A percentile compares a stretch with the other conserved stretches of the same genome.
phyloP scores from a whole-genome alignment of 2,888 invertebrate species.

The Bugula neritina region DNA sequence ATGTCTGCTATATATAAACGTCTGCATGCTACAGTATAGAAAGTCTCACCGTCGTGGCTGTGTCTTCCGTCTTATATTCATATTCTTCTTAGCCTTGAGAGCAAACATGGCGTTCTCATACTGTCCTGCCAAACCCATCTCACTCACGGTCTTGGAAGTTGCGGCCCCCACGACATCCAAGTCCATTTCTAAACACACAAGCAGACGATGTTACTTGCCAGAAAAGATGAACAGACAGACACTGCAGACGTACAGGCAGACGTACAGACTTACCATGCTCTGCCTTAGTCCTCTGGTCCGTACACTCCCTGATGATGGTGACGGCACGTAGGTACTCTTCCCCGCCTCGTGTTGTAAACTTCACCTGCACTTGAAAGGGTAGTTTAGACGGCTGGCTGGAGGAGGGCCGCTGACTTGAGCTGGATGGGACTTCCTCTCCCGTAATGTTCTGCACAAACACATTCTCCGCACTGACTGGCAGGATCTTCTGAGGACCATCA shows the following conservation, averaged over 20 bases:
- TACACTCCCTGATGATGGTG: slow-evolving; percentile 42
- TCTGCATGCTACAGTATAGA: no score
- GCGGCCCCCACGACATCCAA: background rate
- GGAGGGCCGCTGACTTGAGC: background rate
- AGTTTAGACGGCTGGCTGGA: slow-evolving; percentile 30
- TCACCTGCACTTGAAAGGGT: slow-evolving; percentile 48
- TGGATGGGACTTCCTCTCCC: background rate
- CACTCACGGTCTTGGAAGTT: background rate
- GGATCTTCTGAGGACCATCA: no score
- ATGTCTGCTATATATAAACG: no score
- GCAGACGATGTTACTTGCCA: background rate
- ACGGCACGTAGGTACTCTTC: slow-evolving; percentile 45
- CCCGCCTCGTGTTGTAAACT: slow-evolving; percentile 46
- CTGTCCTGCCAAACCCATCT: background rate
- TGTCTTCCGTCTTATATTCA: background rate
- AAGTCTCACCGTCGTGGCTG: no score
- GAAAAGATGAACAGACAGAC: no score
- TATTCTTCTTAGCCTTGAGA: background rate
- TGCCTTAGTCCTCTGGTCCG: slow-evolving; percentile 39
- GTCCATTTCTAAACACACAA: background rate
- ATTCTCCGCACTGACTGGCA: no score
- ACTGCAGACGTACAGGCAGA: no score
- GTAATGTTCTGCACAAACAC: background rate
- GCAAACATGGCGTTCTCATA: background rate
- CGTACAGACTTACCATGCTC: slow-evolving; percentile 43